A percentile compares a stretch with the other conserved stretches of the same genome.
These are phyloP conservation scores for Perdita meconis DNA, from an alignment of 2,888 invertebrate genomes.

Conservation along the genomic window DNA sequence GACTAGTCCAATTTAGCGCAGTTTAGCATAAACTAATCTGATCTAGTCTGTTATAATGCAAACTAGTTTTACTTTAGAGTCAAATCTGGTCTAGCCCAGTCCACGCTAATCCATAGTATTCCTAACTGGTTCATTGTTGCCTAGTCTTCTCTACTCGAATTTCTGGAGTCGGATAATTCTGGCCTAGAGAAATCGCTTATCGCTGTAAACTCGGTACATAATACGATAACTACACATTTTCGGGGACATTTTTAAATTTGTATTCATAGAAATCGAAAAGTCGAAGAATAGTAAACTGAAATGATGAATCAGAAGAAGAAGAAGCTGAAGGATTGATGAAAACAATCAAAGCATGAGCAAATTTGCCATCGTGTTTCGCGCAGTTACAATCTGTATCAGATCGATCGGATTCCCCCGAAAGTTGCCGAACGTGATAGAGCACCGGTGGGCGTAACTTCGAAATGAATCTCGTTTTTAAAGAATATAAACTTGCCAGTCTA, in stretches of 20 bases:
- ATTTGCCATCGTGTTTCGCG: neutral
- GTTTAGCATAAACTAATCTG: neutral
- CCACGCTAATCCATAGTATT: neutral
- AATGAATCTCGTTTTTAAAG: constrained; percentile 34
- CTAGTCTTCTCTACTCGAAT: neutral
- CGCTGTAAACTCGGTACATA: neutral
- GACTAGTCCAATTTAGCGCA: neutral
- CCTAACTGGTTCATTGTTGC: neutral
- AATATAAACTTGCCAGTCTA: constrained; percentile 37
- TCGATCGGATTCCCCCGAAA: constrained; percentile 8
- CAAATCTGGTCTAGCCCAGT: neutral
- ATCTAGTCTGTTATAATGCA: neutral
- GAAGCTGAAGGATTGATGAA: neutral
- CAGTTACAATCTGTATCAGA: neutral
- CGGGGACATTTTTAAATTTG: too few species aligned
- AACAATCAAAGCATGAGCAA: neutral
- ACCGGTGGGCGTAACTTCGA: neutral
- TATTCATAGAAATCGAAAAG: too few species aligned
- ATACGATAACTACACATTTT: too few species aligned
- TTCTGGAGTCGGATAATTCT: too few species aligned
- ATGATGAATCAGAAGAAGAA: neutral
- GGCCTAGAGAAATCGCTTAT: neutral
- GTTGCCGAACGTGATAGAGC: constrained; percentile 21
- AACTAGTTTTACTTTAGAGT: too few species aligned
- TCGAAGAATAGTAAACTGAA: too few species aligned